Percentiles rank a stretch among this genome's conserved stretches.
phyloP scores from a whole-genome alignment of 2,888 invertebrate species.

The Carpatolechia fugitivella region DNA sequence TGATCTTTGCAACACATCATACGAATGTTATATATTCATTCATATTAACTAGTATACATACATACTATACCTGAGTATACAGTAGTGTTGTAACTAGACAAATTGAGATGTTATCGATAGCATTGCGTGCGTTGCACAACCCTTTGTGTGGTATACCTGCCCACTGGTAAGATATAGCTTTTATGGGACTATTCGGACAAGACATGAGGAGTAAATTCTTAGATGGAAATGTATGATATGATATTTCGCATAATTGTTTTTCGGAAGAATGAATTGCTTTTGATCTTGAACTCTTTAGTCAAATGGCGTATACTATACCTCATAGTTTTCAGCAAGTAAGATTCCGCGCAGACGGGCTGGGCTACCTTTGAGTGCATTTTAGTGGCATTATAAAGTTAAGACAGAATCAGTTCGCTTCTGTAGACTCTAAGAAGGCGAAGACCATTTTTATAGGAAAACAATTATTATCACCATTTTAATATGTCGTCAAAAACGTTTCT shows the following conservation, averaged over 20 bases:
- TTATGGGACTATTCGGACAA: conserved; percentile 41
- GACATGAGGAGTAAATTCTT: neutral
- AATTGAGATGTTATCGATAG: conserved; percentile 54
- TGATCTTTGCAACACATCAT: conserved; percentile 1
- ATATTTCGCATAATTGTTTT: neutral
- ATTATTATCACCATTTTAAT: no score
- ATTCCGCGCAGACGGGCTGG: no score
- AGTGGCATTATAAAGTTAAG: no score
- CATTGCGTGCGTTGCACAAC: conserved; percentile 49
- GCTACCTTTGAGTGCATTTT: no score
- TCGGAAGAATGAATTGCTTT: neutral
- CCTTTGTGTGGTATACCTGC: conserved; percentile 43
- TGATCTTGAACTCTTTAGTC: neutral
- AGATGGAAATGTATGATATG: neutral
- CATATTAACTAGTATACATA: conserved; percentile 1
- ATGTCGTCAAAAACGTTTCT: no score
- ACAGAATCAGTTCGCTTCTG: no score
- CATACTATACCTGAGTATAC: neutral
- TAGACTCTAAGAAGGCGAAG: no score
- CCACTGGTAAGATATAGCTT: conserved; percentile 28
- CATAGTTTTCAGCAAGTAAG: no score
- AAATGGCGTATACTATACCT: no score
- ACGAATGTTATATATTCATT: conserved; percentile 8
- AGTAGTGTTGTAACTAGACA: conserved; percentile 31
- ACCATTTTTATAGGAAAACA: no score